These are phyloP conservation scores for Aphodius granarius DNA, from an alignment of 2,888 invertebrate species.

Conservation along the genomic window DNA sequence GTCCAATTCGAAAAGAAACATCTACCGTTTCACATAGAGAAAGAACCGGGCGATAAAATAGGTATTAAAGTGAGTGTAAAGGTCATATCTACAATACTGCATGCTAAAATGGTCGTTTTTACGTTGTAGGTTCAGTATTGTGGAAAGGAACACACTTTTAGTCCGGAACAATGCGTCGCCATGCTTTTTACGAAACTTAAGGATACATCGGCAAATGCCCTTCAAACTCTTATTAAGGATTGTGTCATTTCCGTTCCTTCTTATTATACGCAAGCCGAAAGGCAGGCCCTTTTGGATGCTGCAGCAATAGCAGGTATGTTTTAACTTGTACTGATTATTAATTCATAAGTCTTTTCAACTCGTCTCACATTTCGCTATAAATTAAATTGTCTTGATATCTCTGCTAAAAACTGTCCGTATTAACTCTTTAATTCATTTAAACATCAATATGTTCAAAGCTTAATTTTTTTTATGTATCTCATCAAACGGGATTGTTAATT, in stretches of 20 bases:
- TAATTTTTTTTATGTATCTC: no score
- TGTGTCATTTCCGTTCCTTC: slow-evolving; percentile 94
- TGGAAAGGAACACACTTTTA: slow-evolving; percentile 81
- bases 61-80: slow-evolving; percentile 74
- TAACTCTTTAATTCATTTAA: no score
- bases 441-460: no score
- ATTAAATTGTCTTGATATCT: no score
- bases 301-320: slow-evolving; percentile 80
- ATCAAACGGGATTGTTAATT: no score
- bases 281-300: slow-evolving; percentile 88
- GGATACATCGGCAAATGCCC: slow-evolving; percentile 81
- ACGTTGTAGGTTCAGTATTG: slow-evolving; percentile 74
- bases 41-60: slow-evolving; percentile 76
- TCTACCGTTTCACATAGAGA: slow-evolving; percentile 78
- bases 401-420: no score
- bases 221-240: slow-evolving; percentile 90
- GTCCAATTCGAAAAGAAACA: slow-evolving; percentile 81
- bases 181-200: slow-evolving; percentile 98
- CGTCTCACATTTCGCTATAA: no score
- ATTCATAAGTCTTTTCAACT: no score
- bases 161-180: slow-evolving; percentile 92
- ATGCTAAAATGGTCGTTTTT: slow-evolving; percentile 19
- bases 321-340: slow-evolving; percentile 23
- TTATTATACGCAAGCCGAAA: slow-evolving; percentile 93
- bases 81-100: neutral